Conservation (phyloP, 53 echinoderm and acorn worm genomes). For the Mesocentrotus franciscanus region DNA sequence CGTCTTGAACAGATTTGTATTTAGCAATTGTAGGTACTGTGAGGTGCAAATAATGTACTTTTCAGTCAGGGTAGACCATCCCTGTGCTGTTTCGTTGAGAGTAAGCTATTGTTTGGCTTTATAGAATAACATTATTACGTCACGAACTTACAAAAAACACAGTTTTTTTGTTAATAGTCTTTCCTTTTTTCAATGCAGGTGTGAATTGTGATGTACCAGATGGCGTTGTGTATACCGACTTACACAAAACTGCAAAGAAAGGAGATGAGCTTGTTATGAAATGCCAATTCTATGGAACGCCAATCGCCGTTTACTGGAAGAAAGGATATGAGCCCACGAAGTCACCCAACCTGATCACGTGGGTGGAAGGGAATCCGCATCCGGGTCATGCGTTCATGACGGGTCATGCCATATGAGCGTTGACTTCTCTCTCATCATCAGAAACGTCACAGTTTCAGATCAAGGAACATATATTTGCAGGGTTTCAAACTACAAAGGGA, state of each 20-base stretch:
- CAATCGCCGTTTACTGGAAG: conserved; percentile 21
- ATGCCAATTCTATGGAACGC: conserved; percentile 7
- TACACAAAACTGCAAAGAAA: neutral
- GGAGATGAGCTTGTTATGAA: neutral
- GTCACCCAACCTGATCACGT: neutral
- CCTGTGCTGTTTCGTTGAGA: no score
- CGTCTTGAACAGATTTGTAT: no score
- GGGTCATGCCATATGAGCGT: neutral
- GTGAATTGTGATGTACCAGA: neutral
- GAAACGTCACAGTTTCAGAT: no score
- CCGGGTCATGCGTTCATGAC: neutral
- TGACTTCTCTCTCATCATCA: neutral
- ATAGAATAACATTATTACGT: no score
- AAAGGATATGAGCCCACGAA: neutral
- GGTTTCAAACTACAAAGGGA: no score
- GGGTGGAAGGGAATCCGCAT: neutral
- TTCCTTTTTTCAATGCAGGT: neutral
- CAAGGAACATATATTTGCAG: no score
- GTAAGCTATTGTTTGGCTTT: no score
- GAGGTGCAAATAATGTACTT: no score
- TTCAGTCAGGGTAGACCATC: no score
- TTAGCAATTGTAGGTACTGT: no score
- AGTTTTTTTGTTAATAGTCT: no score
- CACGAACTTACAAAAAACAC: no score
- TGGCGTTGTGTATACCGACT: neutral